Percentiles rank a stretch among this genome's conserved stretches.
Conservation (phyloP, 2,113 vertebrate genomes). For the Oostethus manadensis region DNA sequence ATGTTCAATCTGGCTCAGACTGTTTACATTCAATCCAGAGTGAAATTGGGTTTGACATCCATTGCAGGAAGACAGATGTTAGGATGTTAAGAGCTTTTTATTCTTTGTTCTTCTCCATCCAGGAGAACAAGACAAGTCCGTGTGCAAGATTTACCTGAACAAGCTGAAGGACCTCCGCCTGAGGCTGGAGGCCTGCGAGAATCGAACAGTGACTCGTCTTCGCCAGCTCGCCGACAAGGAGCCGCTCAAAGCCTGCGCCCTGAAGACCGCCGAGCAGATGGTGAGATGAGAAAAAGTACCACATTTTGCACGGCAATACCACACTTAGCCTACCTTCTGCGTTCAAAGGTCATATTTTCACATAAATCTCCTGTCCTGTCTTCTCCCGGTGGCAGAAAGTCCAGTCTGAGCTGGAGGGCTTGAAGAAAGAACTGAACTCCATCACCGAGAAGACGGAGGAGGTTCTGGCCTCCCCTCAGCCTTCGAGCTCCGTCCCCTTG, state of each 20-base stretch:
- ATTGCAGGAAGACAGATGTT: too few relatives aligned
- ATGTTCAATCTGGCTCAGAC: not conserved
- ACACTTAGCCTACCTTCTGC: too few relatives aligned
- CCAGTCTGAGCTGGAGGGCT: conserved; percentile 84
- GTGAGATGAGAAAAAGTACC: conserved; percentile 35
- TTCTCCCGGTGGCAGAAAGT: conserved; percentile 72
- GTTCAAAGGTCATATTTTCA: too few relatives aligned
- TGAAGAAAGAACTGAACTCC: conserved; percentile 78
- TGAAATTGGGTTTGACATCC: not conserved
- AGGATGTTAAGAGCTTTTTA: not conserved
- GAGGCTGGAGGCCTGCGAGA: conserved; percentile 85
- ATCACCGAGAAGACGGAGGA: conserved; percentile 77
- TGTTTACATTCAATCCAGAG: not conserved
- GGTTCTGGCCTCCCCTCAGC: conserved; percentile 78
- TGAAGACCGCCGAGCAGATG: conserved; percentile 85
- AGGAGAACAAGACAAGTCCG: conserved; percentile 87
- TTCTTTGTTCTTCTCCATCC: conserved; percentile 17
- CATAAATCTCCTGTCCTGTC: too few relatives aligned
- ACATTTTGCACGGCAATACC: too few relatives aligned
- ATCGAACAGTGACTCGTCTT: conserved; percentile 77
- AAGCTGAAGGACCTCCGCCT: conserved; percentile 87
- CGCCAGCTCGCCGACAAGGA: conserved; percentile 82
- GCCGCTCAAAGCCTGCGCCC: conserved; percentile 76
- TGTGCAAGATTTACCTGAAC: conserved; percentile 81
- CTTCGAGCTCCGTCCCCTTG: conserved; percentile 65